A percentile compares a stretch with the other conserved stretches of the same genome.
Evolutionary conservation across 2,113 vertebrate species (phyloP).

Genomic region (Panthera tigris): DNA sequence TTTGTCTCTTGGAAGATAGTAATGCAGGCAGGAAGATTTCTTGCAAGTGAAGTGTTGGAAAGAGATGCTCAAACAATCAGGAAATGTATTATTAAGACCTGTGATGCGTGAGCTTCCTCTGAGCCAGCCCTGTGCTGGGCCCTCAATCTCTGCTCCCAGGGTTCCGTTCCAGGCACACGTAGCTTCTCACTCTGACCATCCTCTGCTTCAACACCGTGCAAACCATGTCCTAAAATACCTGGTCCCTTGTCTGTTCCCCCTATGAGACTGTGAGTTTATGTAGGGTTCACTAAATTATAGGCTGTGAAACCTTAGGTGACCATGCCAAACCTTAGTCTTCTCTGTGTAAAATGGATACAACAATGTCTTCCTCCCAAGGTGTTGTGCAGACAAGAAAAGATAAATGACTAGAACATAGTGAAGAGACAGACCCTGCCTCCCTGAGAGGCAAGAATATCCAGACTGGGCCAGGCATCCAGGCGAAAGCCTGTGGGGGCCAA

Average conservation of each 20-base stretch:
- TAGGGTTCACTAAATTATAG: neutral
- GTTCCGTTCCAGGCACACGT: neutral
- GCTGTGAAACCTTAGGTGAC: no score
- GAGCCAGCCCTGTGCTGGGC: neutral
- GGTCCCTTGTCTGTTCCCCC: neutral
- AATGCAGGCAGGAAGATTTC: conserved; percentile 57
- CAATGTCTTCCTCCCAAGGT: neutral
- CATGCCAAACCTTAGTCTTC: neutral
- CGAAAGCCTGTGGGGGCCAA: neutral
- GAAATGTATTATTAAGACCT: conserved; percentile 3
- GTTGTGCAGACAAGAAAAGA: neutral
- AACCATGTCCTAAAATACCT: neutral
- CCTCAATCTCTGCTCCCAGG: neutral
- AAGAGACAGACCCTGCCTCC: neutral
- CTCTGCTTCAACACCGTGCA: accelerated
- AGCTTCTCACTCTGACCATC: neutral
- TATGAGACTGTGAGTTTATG: neutral
- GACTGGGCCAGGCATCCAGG: neutral
- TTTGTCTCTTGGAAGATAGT: conserved; percentile 56
- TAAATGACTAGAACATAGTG: neutral
- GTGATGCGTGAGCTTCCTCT: neutral
- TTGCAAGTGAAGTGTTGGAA: conserved; percentile 26
- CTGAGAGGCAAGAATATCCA: neutral
- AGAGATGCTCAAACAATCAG: conserved; percentile 26
- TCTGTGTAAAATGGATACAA: neutral